Evolutionary conservation across 2,113 vertebrate genomes (phyloP).

Genomic region (Indri indri): DNA sequence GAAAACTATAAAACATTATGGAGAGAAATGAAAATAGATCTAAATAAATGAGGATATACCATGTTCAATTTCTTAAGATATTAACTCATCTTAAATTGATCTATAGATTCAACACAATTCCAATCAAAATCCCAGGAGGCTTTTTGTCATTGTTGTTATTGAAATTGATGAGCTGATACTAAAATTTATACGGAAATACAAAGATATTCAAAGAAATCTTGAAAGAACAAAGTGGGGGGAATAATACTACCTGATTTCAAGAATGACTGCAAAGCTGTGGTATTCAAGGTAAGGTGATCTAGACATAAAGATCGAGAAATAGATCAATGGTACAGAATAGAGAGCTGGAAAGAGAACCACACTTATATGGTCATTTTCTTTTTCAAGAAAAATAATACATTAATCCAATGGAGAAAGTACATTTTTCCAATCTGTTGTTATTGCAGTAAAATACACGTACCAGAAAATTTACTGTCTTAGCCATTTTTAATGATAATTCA

Average conservation of each 20-base stretch:
- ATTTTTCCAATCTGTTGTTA: not conserved
- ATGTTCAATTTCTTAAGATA: not conserved
- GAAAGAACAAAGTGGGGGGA: not conserved
- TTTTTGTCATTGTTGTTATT: not conserved
- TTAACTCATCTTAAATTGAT: not conserved
- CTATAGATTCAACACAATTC: not conserved
- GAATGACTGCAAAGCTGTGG: not conserved
- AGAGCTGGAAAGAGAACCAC: not conserved
- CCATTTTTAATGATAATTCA: not conserved
- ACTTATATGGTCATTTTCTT: not conserved
- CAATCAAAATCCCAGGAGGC: not conserved
- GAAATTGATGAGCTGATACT: not conserved
- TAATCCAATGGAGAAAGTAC: not conserved
- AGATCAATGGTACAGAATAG: not conserved
- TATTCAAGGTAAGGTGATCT: not conserved
- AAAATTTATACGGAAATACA: not conserved
- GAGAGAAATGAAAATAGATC: not conserved
- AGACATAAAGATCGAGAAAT: not conserved
- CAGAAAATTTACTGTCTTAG: not conserved
- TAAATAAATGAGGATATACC: not conserved
- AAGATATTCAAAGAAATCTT: not conserved
- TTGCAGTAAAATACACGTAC: not conserved
- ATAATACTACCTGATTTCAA: not conserved
- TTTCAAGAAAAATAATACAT: not conserved
- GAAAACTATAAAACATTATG: not conserved